These are phyloP conservation scores for Galerucella nymphaeae DNA, from an alignment of 2,888 invertebrate species.

Conservation along the genomic window DNA sequence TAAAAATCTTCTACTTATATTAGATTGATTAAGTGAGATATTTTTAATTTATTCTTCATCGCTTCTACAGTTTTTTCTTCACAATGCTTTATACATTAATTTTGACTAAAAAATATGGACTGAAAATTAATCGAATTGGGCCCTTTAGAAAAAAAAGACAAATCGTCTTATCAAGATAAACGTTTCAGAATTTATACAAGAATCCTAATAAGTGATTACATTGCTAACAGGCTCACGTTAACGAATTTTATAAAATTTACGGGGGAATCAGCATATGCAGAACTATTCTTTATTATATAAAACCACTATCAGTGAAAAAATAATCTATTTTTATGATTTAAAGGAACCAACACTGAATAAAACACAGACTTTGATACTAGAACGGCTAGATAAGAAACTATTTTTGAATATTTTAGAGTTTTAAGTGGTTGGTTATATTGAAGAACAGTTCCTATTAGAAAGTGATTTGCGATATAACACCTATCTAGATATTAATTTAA, in stretches of 20 bases:
- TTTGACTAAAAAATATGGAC: not conserved
- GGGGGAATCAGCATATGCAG: slow-evolving; percentile 21
- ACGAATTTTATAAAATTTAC: slow-evolving; percentile 26
- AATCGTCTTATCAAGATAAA: slow-evolving; percentile 17
- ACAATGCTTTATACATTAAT: not conserved
- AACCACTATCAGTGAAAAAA: not conserved
- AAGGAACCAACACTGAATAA: too few species aligned
- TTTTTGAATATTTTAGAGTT: not conserved
- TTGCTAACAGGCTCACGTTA: slow-evolving; percentile 30
- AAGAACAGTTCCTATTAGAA: slow-evolving; percentile 7
- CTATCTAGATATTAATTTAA: slow-evolving; percentile 39
- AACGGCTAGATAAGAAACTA: not conserved
- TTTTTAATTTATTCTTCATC: too few species aligned
- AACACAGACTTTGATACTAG: too few species aligned
- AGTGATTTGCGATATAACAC: slow-evolving; percentile 37
- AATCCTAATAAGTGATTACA: slow-evolving; percentile 23
- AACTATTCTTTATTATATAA: not conserved
- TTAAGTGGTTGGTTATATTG: not conserved
- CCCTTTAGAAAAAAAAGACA: slow-evolving; percentile 9
- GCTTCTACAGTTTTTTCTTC: too few species aligned
- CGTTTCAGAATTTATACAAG: slow-evolving; percentile 27
- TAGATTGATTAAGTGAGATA: too few species aligned
- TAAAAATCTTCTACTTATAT: too few species aligned
- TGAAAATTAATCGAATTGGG: slow-evolving; percentile 26
- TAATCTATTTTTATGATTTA: too few species aligned